A percentile compares a stretch with the other conserved stretches of the same genome.
phyloP scores from a whole-genome alignment of 2,797 vertebrate species.

The Avahi laniger region DNA sequence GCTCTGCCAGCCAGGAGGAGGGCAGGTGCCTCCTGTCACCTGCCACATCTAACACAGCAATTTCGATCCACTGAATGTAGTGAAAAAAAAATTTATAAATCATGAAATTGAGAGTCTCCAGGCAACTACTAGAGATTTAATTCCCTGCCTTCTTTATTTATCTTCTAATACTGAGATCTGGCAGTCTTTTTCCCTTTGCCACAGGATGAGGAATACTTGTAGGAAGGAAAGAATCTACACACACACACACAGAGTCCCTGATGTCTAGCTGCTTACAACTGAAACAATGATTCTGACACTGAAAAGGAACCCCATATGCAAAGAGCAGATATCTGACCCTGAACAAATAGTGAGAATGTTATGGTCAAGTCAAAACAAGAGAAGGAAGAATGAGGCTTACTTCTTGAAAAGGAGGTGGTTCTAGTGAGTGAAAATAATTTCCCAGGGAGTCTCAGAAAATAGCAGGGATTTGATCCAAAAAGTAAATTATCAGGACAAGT shows the following conservation, averaged over 20 bases:
- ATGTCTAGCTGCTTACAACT: neutral
- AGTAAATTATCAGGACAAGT: constrained; percentile 53
- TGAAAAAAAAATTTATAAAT: neutral
- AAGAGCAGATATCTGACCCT: constrained; percentile 24
- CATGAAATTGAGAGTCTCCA: neutral
- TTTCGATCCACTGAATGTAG: neutral
- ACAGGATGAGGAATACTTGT: constrained; percentile 10
- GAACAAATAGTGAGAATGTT: neutral
- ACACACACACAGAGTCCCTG: neutral
- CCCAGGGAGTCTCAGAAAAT: neutral
- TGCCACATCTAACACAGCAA: neutral
- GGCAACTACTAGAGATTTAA: neutral
- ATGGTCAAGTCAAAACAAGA: constrained; percentile 5
- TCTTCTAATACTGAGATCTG: constrained; percentile 18
- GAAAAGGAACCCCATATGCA: neutral
- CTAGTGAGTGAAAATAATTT: constrained; percentile 22
- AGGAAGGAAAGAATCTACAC: neutral
- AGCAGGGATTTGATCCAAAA: constrained; percentile 40
- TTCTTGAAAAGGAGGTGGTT: constrained; percentile 24
- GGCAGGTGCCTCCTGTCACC: neutral
- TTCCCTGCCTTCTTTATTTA: constrained; percentile 38
- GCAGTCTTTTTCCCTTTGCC: neutral
- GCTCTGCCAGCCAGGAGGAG: neutral
- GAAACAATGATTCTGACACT: constrained; percentile 15
- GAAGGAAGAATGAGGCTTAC: neutral